Evolutionary conservation across 2,113 vertebrate genomes (phyloP), one percentile per base, ranked within the genome.

Genomic region (Sceloporus tristichus): DNA sequence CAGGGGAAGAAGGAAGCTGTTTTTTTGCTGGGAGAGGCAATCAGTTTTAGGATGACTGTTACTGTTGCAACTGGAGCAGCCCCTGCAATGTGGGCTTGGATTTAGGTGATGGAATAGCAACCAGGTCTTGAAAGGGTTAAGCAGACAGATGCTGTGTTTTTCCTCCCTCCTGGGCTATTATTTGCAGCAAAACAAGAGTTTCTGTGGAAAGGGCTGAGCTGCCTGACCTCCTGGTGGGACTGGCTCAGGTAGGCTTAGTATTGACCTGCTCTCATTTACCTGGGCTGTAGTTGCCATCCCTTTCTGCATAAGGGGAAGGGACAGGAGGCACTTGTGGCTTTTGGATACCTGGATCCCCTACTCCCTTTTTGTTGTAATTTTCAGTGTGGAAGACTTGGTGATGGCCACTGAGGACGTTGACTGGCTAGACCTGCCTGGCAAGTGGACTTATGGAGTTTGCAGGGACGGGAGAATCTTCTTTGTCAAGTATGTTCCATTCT

Each of bases 381-480:
- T 27, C 29, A 29, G 66, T 53, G 9, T 27, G 48, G 71, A 62
- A 54, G 5, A 48, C 91, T 89, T 90, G 91, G 97, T 90, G 91
- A 97, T 97, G 97, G 96, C 92, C 0, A 96, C 96, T 79, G 96
- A 95, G 68, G 89, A 96, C 88, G 92, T 96, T 14, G 96, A 95
- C 40, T 97, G 97, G 97, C 96, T 97, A 91, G 96, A 96, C 93
- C 88, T 97, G 94, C 97, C 96, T 0, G 95, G 96, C 92, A 92
- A 94, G 40, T 97, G 97, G 97, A 96, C 96, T 38, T 97, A 97
- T 18, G 97, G 96, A 14, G 97, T 97, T 6, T 96, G 96, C 82
- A 65, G 91, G 65, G 96, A 95, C 1, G 97, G 97, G 0, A 87
- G 96, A 3, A 23, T 97, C 95, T 97, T 97, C 94, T 97, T 97